A percentile compares a stretch with the other conserved stretches of the same genome.
phyloP scores from a whole-genome alignment of 1,140 invertebrate genomes.

The Papilio xuthus region DNA sequence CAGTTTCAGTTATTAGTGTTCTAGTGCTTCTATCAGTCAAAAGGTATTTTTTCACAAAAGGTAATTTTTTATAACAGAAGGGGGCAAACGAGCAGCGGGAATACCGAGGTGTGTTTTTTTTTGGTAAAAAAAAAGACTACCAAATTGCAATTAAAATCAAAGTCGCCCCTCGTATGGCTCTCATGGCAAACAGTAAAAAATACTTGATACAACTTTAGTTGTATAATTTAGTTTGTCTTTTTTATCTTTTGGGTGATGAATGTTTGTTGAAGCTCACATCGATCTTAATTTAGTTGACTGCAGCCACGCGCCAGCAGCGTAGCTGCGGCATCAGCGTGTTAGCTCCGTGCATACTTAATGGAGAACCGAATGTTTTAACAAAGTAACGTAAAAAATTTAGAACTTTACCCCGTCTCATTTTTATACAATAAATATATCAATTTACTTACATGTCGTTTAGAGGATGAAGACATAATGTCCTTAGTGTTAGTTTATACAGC shows the following conservation, averaged over 20 bases:
- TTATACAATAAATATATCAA: neutral
- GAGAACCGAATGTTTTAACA: neutral
- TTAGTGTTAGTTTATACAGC: too few species aligned
- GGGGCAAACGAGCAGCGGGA: too few species aligned
- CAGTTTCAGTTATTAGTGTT: neutral
- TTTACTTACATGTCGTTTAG: too few species aligned
- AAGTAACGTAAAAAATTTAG: constrained; percentile 24
- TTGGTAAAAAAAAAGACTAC: too few species aligned
- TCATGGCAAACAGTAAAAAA: neutral
- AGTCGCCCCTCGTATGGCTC: too few species aligned
- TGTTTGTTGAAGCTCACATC: neutral
- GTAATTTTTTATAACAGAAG: too few species aligned
- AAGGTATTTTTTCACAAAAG: too few species aligned
- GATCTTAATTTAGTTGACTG: neutral
- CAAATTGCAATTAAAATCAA: too few species aligned
- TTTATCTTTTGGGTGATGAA: neutral
- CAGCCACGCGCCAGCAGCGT: neutral
- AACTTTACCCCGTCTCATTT: neutral
- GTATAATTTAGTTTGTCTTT: neutral
- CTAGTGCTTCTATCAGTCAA: too few species aligned
- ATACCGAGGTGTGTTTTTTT: too few species aligned
- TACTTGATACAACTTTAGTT: neutral
- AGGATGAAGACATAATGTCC: too few species aligned
- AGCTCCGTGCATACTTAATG: constrained; percentile 5
- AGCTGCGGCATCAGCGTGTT: neutral